Conservation (phyloP, 2,113 vertebrate species). For the Oncorhynchus clarkii region DNA sequence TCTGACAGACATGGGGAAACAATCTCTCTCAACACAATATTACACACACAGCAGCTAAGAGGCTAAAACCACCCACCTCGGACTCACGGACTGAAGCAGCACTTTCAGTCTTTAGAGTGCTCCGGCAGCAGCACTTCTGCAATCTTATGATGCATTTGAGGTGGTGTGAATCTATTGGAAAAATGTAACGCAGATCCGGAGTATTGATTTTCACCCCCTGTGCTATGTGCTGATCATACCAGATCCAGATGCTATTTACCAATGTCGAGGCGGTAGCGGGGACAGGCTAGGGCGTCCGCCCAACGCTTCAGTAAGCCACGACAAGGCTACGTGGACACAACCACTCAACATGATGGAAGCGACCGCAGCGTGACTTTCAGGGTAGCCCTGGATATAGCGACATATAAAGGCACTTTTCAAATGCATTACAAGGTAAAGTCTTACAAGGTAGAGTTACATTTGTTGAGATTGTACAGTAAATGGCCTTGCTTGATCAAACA, state of each 20-base stretch:
- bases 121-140: too few relatives aligned
- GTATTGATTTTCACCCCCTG: constrained; percentile 66
- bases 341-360: constrained; percentile 65
- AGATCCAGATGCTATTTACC: constrained; percentile 59
- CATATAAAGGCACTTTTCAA: neutral
- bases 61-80: neutral
- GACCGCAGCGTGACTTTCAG: constrained; percentile 41
- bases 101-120: too few relatives aligned
- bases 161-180: constrained; percentile 35
- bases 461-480: too few relatives aligned
- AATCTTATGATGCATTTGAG: neutral
- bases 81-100: too few relatives aligned
- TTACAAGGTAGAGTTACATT: too few relatives aligned
- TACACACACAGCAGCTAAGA: neutral
- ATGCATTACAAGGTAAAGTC: neutral
- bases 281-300: constrained; percentile 54
- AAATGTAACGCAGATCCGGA: constrained; percentile 54
- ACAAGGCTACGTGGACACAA: constrained; percentile 42
- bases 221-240: constrained; percentile 58
- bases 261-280: constrained; percentile 48
- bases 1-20: constrained; percentile 27
- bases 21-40: constrained; percentile 19
- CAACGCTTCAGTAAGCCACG: constrained; percentile 56
- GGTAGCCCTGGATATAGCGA: constrained; percentile 22
- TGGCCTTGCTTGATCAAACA: too few relatives aligned